A percentile compares a stretch with the other conserved stretches of the same genome.
Conservation (phyloP, 2,113 vertebrate genomes). For the Rhabdornis inornatus region DNA sequence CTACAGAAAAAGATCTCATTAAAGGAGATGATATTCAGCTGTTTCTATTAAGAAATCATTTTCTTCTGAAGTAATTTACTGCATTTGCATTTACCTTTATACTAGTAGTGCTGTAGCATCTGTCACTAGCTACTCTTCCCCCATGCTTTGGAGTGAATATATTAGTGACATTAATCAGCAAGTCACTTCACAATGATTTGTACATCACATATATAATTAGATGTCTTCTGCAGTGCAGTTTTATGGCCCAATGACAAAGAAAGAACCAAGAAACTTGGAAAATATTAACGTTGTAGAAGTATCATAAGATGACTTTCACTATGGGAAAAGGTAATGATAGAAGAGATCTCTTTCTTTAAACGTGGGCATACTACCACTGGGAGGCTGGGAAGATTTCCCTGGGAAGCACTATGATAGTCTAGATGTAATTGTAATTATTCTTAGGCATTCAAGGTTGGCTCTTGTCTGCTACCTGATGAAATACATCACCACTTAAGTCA, state of each 20-base stretch:
- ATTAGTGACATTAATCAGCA: neutral
- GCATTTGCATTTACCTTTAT: neutral
- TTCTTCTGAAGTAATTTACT: neutral
- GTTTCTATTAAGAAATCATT: neutral
- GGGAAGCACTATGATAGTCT: neutral
- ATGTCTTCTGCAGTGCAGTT: neutral
- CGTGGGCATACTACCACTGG: neutral
- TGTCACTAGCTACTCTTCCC: neutral
- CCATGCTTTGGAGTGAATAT: neutral
- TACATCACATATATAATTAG: neutral
- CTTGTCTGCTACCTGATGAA: neutral
- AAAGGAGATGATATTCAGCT: neutral
- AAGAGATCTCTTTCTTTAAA: neutral
- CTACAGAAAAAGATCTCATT: neutral
- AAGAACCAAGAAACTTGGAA: neutral
- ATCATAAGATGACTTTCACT: neutral
- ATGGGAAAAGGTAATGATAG: neutral
- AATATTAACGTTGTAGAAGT: neutral
- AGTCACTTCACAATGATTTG: neutral
- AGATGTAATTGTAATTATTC: neutral
- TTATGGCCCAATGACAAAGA: neutral
- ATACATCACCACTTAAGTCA: neutral
- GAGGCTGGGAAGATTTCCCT: neutral
- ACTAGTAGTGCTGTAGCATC: neutral
- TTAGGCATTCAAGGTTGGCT: neutral